Base-by-base conservation (phyloP, 1,140 invertebrate species). In the Centruroides sculpturatus region DNA sequence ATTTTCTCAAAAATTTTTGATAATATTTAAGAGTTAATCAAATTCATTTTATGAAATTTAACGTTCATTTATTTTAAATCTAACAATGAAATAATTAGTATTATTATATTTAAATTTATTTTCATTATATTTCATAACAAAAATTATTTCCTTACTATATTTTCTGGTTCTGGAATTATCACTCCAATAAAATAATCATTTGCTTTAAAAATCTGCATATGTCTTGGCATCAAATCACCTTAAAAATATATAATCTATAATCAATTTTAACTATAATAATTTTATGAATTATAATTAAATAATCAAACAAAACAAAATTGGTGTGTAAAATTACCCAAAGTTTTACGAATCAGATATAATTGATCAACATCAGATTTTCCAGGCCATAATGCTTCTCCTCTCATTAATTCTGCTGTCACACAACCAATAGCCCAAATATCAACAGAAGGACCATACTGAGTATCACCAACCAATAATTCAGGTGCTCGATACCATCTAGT, bases 341-440 rank as follows among this genome's bases (percentile, higher is more conserved):
- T 95, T 75, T 86, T 87, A 68, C 89, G 80, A 68, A 98, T 98
- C 61, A 97, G 79, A 76, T 95, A 98, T 35, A 99, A 75, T 73
- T 99, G 96, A 76, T 99, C 96, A 3, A 98, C 87, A 71, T 99
- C 96, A 10, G 94, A 97, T 76, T 97, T 92, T 54, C 95, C 95
- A 0, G 94, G 93, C 94, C 94, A 98, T 2, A 99, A 73, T 0
- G 92, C 90, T 73, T 96, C 91, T n/a, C 92, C 92, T 12, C 88
- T 84, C 46, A 97, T 82, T 58, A 99, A 75, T 76, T 99, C 96
- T 5, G 94, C 94, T 72, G 94, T 89, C 2, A 99, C 93, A 75
- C 92, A 97, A 23, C 88, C 85, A 57, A 90, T 87, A 9, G 93
- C 94, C 95, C 95, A 99, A 11, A 99, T 89, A 72, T 99, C 95